Base-by-base conservation (phyloP, 2,113 vertebrate genomes). In the Nasalis larvatus region DNA sequence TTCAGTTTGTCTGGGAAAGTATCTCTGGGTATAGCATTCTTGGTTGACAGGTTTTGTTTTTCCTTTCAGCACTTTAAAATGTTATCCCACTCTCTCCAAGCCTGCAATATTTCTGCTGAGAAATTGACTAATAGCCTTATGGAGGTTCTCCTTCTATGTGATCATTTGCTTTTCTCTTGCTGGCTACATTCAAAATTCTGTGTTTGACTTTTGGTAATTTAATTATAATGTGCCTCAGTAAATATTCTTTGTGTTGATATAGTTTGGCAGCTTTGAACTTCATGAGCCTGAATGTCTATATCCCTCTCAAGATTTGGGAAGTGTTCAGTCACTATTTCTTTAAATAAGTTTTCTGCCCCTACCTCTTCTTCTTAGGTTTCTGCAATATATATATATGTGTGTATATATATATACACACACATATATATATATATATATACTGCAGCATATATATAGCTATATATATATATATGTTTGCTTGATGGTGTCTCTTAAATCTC, bases 401-500 rank as follows among this genome's bases (percentile, higher is more conserved):
- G n/a, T 52, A 52, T 52, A 52, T 18, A 40, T 4, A 40, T 1
- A 40, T 4, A 40, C 40, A 40, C 40, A 40, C 40, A 40, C 40
- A 40, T 4, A 18, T 7, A 54, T 17, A 54, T 52, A 54, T 17
- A 52, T 52, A 52, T 17, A 20, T 54, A 7, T 4, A 18, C 6
- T 18, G 6, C 6, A 17, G 1, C 7, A 0, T 52, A 54, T 54
- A 54, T 54, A 54, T 6, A 54, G 5, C 6, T 7, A 54, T 17
- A 54, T 52, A 54, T 17, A 52, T 52, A 52, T 17, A 20, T 54
- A 7, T 18, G 25, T 45, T 74, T 74, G 11, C 40, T 14, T n/a
- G 32, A 49, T 54, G 77, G 20, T 52, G 6, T 54, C 18, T 32
- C 49, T 54, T 13, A 54, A 12, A n/a, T n/a, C 35, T 35, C 35